Evolutionary conservation across 2,113 vertebrate species (phyloP), one percentile per base, ranked within the genome.

Genomic region (Oreocharis arfaki): DNA sequence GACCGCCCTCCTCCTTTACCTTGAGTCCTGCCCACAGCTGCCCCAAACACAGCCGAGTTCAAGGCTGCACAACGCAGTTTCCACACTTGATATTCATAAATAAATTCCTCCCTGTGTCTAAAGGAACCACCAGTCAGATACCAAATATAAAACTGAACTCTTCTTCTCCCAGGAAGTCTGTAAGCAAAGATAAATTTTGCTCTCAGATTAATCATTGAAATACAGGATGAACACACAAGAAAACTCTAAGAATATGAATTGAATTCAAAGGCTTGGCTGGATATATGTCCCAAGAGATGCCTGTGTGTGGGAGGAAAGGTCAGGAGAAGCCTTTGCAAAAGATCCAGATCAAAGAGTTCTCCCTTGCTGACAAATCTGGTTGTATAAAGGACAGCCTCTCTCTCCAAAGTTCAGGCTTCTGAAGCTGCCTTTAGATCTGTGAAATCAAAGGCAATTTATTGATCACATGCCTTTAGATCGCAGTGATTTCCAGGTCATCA

Each of bases 391-490:
- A 88, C 85, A 96, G 22, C n/a, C 4, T 33, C 19, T n/a, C 26
- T 74, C 87, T 52, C 71, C 64, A 3, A 57, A 90, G 92, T 67
- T 80, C 76, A 75, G 88, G 44, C 93, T 84, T 94, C 92, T 94
- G 83, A 93, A 93, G 80, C 32, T 42, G 41, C 30, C 92, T 92
- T 94, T 71, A 96, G 93, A 91, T 93, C 27, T 86, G 41, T 47
- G 87, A 95, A 94, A 96, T 93, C 79, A 93, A 94, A 96, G 78
- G 55, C 55, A 41, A 55, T 44, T 93, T 75, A 94, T 68, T 93
- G 85, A 97, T 94, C 85, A 71, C 39, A 81, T 30, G 68, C 68
- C 75, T 93, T 96, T n/a, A 92, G 90, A 96, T 93, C 56, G 5
- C 55, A 49, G 60, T 5, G 17, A 76, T 84, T 88, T 88, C 73